Conservation (phyloP, 1,140 invertebrate genomes). For the Leptinotarsa defecta region DNA sequence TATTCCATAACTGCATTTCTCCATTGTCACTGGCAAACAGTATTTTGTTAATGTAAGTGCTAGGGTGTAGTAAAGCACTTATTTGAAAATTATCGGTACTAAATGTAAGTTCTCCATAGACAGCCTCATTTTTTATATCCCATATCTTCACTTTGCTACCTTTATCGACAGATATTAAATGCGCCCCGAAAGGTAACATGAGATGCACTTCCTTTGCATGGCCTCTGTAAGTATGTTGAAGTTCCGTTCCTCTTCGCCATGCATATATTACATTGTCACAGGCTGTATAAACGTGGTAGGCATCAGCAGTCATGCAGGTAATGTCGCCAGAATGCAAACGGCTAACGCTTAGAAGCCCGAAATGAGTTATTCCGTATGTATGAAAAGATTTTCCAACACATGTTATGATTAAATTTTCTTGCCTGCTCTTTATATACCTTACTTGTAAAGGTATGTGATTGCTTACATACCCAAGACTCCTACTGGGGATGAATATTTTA, state of each 20-base stretch:
- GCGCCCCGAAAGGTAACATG: constrained; percentile 84
- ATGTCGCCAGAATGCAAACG: constrained; percentile 82
- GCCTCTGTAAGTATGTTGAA: constrained; percentile 81
- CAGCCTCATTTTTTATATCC: constrained; percentile 76
- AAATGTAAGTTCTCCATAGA: constrained; percentile 73
- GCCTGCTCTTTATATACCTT: constrained; percentile 81
- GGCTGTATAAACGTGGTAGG: constrained; percentile 82
- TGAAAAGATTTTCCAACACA: constrained; percentile 90
- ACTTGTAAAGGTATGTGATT: constrained; percentile 86
- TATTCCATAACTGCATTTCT: constrained; percentile 87
- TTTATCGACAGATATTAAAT: constrained; percentile 86
- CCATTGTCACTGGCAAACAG: constrained; percentile 91
- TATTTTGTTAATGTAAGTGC: constrained; percentile 93
- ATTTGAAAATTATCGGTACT: constrained; percentile 75
- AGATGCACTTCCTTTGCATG: constrained; percentile 75
- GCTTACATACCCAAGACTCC: constrained; percentile 90
- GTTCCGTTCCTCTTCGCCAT: constrained; percentile 85
- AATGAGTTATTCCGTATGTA: constrained; percentile 84
- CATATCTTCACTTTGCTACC: constrained; percentile 79
- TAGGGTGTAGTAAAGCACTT: constrained; percentile 82
- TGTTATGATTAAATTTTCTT: constrained; percentile 88
- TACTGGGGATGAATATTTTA: constrained; percentile 80
- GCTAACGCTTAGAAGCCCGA: constrained; percentile 82
- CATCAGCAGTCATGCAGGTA: constrained; percentile 78
- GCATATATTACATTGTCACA: constrained; percentile 80